Evolutionary conservation across 2,888 invertebrate genomes (phyloP).

Genomic region (Volucella inflata): DNA sequence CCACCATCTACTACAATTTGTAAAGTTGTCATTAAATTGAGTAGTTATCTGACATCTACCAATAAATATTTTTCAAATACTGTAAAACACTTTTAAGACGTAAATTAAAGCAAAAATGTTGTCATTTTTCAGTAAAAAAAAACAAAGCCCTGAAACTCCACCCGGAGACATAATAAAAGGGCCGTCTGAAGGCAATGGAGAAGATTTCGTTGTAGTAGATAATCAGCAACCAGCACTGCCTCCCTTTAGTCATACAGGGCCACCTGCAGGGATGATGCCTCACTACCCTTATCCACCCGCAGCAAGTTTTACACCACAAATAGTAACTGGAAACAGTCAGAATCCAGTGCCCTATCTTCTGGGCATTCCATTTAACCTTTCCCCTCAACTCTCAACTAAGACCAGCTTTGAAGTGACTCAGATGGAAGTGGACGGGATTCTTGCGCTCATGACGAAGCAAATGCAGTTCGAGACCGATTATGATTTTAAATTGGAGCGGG

Average conservation of each 20-base stretch:
- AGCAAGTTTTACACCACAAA: slow-evolving; percentile 7
- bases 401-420: slow-evolving; percentile 79
- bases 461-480: slow-evolving; percentile 79
- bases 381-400: slow-evolving; percentile 79
- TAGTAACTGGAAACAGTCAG: slow-evolving; percentile 47
- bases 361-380: slow-evolving; percentile 81
- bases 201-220: slow-evolving; percentile 81
- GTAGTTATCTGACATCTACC: background rate
- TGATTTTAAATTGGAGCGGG: slow-evolving; percentile 80
- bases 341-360: slow-evolving; percentile 80
- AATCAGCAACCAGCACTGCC: slow-evolving; percentile 77
- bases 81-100: background rate
- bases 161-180: slow-evolving; percentile 77
- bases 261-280: slow-evolving; percentile 38
- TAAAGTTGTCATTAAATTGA: background rate
- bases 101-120: slow-evolving; percentile 77
- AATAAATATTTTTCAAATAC: background rate
- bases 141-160: slow-evolving; percentile 78
- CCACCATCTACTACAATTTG: background rate
- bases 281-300: slow-evolving; percentile 66
- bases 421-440: slow-evolving; percentile 80
- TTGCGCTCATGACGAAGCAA: slow-evolving; percentile 81
- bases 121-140: slow-evolving; percentile 81
- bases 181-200: slow-evolving; percentile 76
- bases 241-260: slow-evolving; percentile 76